Evolutionary conservation across 2,797 vertebrate species (phyloP).

Genomic region (Gambelia wislizenii): DNA sequence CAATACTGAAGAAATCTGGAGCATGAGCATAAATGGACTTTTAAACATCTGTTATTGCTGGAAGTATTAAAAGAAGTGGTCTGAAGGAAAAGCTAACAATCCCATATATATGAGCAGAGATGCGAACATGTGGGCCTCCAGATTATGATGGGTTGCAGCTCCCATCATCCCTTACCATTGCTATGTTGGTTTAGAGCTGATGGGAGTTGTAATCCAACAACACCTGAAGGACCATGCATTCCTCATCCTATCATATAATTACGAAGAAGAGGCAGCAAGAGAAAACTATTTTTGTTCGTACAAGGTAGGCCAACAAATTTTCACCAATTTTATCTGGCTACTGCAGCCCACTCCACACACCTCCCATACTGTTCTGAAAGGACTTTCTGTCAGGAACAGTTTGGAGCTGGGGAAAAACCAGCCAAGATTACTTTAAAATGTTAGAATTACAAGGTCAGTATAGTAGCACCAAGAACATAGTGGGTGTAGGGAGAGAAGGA

Average conservation of each 20-base stretch:
- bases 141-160: too few species aligned
- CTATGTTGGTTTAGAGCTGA: too few species aligned
- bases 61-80: not conserved
- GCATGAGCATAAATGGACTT: not conserved
- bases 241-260: too few species aligned
- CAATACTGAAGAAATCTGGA: rapidly evolving
- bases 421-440: not conserved
- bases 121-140: too few species aligned
- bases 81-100: not conserved
- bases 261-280: not conserved
- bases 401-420: not conserved
- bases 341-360: not conserved
- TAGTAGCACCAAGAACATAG: not conserved
- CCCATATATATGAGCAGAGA: not conserved
- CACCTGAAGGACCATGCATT: too few species aligned
- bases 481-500: not conserved
- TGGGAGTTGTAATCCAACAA: too few species aligned
- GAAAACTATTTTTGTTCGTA: not conserved
- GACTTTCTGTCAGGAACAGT: not conserved
- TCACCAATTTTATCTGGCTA: not conserved
- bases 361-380: not conserved
- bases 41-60: not conserved
- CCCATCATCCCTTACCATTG: too few species aligned
- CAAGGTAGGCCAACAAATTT: not conserved
- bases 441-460: not conserved